Conservation (phyloP, 2,113 vertebrate genomes). For the Bungarus multicinctus region DNA sequence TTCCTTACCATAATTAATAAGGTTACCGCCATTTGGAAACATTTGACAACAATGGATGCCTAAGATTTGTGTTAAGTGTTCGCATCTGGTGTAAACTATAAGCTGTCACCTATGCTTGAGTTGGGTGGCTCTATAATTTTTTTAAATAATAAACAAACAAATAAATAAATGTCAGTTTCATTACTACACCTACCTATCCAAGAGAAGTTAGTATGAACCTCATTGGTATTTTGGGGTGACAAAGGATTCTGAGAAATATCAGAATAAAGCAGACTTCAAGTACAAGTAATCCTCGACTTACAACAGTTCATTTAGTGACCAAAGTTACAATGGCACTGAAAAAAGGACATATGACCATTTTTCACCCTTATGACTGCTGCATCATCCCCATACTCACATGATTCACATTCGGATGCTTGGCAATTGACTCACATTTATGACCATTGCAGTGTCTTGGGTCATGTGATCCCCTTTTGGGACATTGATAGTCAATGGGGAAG, state of each 20-base stretch:
- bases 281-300: too few species aligned
- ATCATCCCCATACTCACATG: too few species aligned
- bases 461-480: too few species aligned
- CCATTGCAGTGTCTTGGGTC: too few species aligned
- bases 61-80: slow-evolving; percentile 57
- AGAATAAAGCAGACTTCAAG: slow-evolving; percentile 31
- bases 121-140: neutral
- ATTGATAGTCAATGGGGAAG: too few species aligned
- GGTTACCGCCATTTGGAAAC: slow-evolving; percentile 44
- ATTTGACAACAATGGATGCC: slow-evolving; percentile 65
- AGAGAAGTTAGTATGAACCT: slow-evolving; percentile 68
- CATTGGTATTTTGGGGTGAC: slow-evolving; percentile 64
- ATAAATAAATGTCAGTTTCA: slow-evolving; percentile 46
- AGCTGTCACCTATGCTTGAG: neutral
- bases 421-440: too few species aligned
- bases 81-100: slow-evolving; percentile 56
- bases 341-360: too few species aligned
- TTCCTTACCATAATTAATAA: slow-evolving; percentile 49
- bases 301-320: too few species aligned
- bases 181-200: slow-evolving; percentile 53
- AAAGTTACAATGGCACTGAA: too few species aligned
- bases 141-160: neutral
- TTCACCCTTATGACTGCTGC: too few species aligned
- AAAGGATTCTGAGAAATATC: slow-evolving; percentile 69
- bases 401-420: too few species aligned